Evolutionary conservation across 2,888 invertebrate genomes (phyloP).

Genomic region (Carabus problematicus): DNA sequence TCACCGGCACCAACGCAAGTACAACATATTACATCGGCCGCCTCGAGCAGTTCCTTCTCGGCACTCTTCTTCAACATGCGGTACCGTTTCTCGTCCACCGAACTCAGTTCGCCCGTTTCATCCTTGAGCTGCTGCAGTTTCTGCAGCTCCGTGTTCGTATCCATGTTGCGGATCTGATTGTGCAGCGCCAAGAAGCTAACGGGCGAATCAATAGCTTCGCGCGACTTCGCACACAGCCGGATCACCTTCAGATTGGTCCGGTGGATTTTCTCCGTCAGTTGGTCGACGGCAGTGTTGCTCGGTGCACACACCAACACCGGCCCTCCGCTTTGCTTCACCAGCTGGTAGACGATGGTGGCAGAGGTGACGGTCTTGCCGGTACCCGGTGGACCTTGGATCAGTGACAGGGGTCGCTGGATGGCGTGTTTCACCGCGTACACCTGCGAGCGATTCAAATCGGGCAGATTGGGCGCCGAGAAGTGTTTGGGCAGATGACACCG

Average conservation of each 20-base stretch:
- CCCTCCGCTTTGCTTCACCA: constrained; percentile 92
- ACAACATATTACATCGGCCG: constrained; percentile 98
- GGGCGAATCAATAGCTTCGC: constrained; percentile 97
- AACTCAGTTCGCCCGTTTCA: constrained; percentile 96
- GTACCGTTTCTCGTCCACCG: constrained; percentile 94
- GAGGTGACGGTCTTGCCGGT: constrained; percentile 99
- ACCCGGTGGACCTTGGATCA: constrained; percentile 97
- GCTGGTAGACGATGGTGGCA: constrained; percentile 97
- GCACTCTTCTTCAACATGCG: constrained; percentile 88
- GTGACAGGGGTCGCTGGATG: constrained; percentile 90
- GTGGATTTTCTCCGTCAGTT: constrained; percentile 98
- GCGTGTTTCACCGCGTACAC: constrained; percentile 99
- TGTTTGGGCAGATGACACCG: constrained; percentile 93
- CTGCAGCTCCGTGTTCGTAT: constrained; percentile 89
- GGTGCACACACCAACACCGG: constrained; percentile 98
- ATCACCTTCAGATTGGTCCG: constrained; percentile 91
- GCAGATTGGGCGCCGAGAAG: constrained; percentile 96
- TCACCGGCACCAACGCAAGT: constrained; percentile 99
- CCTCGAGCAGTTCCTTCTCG: constrained; percentile 88
- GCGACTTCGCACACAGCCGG: constrained; percentile 94
- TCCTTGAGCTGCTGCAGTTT: constrained; percentile 97
- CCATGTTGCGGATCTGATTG: constrained; percentile 95
- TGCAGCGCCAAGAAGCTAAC: constrained; percentile 96
- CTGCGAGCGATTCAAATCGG: constrained; percentile 97
- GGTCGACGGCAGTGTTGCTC: constrained; percentile 99